Evolutionary conservation across 2,888 invertebrate genomes (phyloP).

Genomic region (Ophioninae sp.): DNA sequence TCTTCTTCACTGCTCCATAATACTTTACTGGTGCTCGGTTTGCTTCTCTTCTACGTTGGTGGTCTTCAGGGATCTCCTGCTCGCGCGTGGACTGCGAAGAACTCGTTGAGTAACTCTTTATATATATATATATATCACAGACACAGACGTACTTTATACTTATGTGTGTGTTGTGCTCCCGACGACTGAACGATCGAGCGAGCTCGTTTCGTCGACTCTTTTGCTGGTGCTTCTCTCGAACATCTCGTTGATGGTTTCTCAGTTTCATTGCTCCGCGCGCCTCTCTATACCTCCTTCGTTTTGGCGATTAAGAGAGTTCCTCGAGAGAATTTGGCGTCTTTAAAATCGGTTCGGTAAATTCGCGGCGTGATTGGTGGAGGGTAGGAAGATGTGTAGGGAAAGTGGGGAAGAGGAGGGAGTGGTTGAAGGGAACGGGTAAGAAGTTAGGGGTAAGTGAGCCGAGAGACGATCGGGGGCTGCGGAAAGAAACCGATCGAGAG

Average conservation of each 20-base stretch:
- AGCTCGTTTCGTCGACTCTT: conserved; percentile 58
- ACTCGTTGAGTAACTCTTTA: conserved; percentile 51
- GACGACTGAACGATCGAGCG: conserved; percentile 57
- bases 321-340: conserved; percentile 56
- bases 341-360: conserved; percentile 39
- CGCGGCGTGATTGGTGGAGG: neutral
- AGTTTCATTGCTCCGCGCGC: conserved; percentile 44
- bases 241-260: conserved; percentile 48
- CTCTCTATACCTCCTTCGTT: conserved; percentile 20
- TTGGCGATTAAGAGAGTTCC: conserved; percentile 48
- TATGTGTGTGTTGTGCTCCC: conserved; percentile 41
- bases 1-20: conserved; percentile 36
- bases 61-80: conserved; percentile 61
- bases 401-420: neutral
- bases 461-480: neutral
- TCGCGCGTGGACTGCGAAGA: conserved; percentile 62
- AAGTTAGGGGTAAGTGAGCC: too few relatives aligned
- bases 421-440: neutral
- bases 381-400: neutral
- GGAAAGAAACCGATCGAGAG: conserved; percentile 12
- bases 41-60: conserved; percentile 61
- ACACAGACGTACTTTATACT: neutral
- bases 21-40: conserved; percentile 48
- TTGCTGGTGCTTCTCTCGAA: conserved; percentile 31
- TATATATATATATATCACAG: neutral